Conservation (phyloP, 2,888 invertebrate species). For the Hypsopygia costalis region DNA sequence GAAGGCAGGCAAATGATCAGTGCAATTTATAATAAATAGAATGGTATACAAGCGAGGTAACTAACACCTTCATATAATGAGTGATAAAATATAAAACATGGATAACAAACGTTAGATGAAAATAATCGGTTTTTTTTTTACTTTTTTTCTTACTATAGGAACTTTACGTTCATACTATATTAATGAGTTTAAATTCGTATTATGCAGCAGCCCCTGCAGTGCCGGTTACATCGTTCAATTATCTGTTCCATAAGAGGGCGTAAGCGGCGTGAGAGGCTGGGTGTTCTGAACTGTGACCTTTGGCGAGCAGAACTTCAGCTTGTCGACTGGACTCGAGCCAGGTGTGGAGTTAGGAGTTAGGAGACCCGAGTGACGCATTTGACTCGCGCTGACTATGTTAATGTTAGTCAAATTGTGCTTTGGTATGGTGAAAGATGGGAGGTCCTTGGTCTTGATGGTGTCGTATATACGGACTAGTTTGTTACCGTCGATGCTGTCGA, state of each 20-base stretch:
- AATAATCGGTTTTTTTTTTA: constrained; percentile 35
- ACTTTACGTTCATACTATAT: constrained; percentile 50
- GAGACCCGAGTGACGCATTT: constrained; percentile 51
- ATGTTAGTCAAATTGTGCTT: constrained; percentile 56
- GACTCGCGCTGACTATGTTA: constrained; percentile 42
- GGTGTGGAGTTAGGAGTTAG: constrained; percentile 77
- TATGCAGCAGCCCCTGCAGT: constrained; percentile 21
- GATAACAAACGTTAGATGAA: constrained; percentile 23
- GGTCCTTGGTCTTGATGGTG: constrained; percentile 56
- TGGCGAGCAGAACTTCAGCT: constrained; percentile 49
- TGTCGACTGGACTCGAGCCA: constrained; percentile 50
- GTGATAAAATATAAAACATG: constrained; percentile 18
- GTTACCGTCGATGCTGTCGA: constrained; percentile 49
- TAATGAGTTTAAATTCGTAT: constrained; percentile 62
- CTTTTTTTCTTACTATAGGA: constrained; percentile 44
- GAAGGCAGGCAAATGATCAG: constrained; percentile 30
- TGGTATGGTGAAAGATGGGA: constrained; percentile 60
- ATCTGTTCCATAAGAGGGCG: constrained; percentile 35
- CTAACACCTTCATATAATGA: constrained; percentile 28
- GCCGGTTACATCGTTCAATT: constrained; percentile 18
- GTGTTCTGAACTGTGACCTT: constrained; percentile 53
- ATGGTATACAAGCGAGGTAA: constrained; percentile 19
- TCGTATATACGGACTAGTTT: constrained; percentile 70
- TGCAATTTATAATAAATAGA: constrained; percentile 23
- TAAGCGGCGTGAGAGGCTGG: constrained; percentile 24